Evolutionary conservation across 2,113 vertebrate genomes (phyloP).

Genomic region (Neolamprologus falcicula): DNA sequence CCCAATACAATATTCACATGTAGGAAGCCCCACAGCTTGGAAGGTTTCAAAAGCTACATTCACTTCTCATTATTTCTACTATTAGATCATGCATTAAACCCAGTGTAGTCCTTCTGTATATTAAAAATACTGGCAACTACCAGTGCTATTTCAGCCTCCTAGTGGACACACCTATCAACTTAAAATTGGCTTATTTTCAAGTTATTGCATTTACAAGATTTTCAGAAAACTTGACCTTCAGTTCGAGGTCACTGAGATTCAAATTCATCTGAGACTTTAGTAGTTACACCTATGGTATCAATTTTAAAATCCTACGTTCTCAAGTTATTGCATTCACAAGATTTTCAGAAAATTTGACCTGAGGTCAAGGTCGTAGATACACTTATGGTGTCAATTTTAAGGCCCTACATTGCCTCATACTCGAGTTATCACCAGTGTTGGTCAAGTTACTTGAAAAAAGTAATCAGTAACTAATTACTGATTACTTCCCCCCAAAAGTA

Average conservation of each 20-base stretch:
- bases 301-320: neutral
- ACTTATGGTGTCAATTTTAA: neutral
- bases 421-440: neutral
- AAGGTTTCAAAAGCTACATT: neutral
- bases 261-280: neutral
- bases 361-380: neutral
- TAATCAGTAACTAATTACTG: too few species aligned
- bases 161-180: neutral
- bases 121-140: neutral
- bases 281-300: neutral
- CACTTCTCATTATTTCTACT: neutral
- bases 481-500: rapidly evolving
- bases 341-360: neutral
- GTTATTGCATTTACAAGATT: neutral
- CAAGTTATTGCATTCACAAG: neutral
- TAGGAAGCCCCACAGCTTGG: neutral
- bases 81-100: neutral
- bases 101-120: neutral
- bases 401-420: neutral
- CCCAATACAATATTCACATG: neutral
- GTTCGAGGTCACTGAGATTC: neutral
- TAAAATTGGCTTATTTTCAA: neutral
- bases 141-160: neutral
- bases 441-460: too few species aligned
- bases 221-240: neutral